Evolutionary conservation across 2,888 invertebrate species (phyloP), one percentile per base, ranked within the genome.

Genomic region (Nymphalis urticae): DNA sequence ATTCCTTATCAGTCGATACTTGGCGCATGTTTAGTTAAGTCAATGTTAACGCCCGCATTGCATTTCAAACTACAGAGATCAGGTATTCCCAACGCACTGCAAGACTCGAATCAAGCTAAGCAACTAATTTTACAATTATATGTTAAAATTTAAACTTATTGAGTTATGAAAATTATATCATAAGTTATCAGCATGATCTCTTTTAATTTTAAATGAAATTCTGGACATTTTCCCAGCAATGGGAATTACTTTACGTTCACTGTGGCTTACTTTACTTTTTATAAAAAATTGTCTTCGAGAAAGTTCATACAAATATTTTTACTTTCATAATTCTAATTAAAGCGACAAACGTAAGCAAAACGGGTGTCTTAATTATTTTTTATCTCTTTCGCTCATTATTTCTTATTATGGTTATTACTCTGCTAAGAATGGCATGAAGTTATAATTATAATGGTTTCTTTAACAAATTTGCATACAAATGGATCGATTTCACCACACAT

Each of bases 1-100:
- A 48, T 61, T 17, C 69, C 59, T 66, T 66, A 70, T 70, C 66
- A 66, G 65, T 66, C 66, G 58, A 66, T 63, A 63, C 51, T 62
- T 63, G 21, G 21, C 13, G 50, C 42, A 48, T 19, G 32, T 59
- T 42, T 10, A 36, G 36, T 36, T 36, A 8, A 36, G 9, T 36
- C 36, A 36, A 36, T 36, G 36, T 36, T 36, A 36, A 8, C 27
- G 27, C 27, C 3, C 27, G 3, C 27, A 8, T 36, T 36, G 36
- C 10, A 36, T 36, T 36, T 10, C 36, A 8, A 10, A 36, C 36
- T 36, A 36, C 9, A 36, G 36, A 1, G 27, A 5, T 5, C 5
- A 27, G 27, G 27, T 27, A 27, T 27, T 27, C 27, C 27, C 27
- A 27, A 27, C 0, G 5, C 27, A 27, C 21, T 21, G 27, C 27